phyloP scores from a whole-genome alignment of 2,797 vertebrate species.

The Cirrhinus molitorella region DNA sequence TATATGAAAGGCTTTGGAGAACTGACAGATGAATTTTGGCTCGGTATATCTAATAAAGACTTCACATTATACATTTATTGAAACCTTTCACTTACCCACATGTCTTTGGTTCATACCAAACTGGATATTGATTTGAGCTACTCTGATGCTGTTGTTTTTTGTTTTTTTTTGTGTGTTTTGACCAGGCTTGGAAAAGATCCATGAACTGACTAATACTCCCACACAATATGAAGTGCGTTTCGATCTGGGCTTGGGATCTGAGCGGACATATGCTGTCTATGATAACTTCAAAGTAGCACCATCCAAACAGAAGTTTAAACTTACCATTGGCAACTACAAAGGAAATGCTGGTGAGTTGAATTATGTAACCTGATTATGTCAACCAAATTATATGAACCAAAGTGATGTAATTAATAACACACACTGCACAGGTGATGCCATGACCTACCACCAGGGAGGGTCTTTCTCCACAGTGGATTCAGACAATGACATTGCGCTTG shows the following conservation, averaged over 20 bases:
- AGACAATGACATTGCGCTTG: slow-evolving; percentile 89
- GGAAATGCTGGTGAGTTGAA: slow-evolving; percentile 84
- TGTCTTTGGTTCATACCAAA: background rate
- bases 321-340: slow-evolving; percentile 84
- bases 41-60: slow-evolving; percentile 74
- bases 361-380: background rate
- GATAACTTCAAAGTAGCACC: slow-evolving; percentile 86
- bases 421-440: slow-evolving; percentile 83
- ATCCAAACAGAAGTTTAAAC: slow-evolving; percentile 83
- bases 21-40: slow-evolving; percentile 88
- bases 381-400: background rate
- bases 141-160: too few species aligned
- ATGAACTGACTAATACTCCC: slow-evolving; percentile 84
- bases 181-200: slow-evolving; percentile 88
- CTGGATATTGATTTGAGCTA: background rate
- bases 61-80: background rate
- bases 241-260: slow-evolving; percentile 79
- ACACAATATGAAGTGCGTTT: slow-evolving; percentile 81
- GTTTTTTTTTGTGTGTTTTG: background rate
- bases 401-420: background rate
- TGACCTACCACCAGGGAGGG: slow-evolving; percentile 87
- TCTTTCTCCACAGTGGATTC: slow-evolving; percentile 86
- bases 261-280: slow-evolving; percentile 84
- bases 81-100: background rate
- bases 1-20: slow-evolving; percentile 90